phyloP scores from a whole-genome alignment of 2,113 vertebrate species.

The Lagopus muta region DNA sequence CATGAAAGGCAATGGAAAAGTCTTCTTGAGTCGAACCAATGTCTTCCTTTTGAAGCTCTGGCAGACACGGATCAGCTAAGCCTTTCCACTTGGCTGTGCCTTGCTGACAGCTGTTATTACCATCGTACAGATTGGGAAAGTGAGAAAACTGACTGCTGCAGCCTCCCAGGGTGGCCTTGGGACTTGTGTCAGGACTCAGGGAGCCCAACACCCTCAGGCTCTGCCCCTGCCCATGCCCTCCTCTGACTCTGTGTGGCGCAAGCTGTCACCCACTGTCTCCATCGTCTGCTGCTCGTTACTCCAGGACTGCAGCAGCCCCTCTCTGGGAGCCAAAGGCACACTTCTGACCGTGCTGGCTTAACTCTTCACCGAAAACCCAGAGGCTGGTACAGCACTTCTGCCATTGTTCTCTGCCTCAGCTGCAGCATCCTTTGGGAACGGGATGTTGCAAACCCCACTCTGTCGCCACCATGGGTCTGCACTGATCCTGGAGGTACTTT shows the following conservation, averaged over 20 bases:
- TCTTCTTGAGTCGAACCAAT: neutral
- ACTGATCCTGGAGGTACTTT: neutral
- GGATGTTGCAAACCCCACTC: neutral
- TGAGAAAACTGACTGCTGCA: neutral
- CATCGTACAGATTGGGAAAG: neutral
- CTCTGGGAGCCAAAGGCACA: neutral
- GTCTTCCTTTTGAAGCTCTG: slow-evolving; percentile 31
- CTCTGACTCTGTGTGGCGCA: fast-evolving
- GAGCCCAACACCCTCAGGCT: neutral
- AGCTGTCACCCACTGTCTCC: neutral
- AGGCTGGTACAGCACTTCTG: neutral
- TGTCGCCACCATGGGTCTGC: neutral
- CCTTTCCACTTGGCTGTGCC: neutral
- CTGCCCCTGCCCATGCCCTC: fast-evolving
- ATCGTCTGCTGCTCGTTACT: fast-evolving
- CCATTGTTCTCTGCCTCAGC: neutral
- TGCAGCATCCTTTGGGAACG: neutral
- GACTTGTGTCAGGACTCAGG: neutral
- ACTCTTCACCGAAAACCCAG: neutral
- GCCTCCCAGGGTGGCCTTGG: neutral
- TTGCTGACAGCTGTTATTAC: neutral
- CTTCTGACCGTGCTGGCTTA: neutral
- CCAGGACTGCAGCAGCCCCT: neutral
- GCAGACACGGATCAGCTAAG: neutral
- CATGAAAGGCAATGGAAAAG: neutral